phyloP scores from a whole-genome alignment of 2,113 vertebrate genomes.

The Chaenogobius annularis region DNA sequence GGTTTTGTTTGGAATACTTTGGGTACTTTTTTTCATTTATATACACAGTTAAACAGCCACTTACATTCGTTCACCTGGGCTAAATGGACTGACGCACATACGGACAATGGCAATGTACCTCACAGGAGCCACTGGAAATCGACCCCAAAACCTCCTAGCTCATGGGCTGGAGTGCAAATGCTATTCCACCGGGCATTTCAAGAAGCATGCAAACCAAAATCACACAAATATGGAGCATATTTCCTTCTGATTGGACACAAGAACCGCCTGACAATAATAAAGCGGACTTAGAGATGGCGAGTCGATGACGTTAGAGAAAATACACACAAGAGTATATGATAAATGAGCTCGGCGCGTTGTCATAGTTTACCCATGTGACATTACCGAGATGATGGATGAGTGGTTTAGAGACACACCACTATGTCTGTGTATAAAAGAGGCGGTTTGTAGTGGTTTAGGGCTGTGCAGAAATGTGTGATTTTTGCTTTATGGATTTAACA shows the following conservation, averaged over 20 bases:
- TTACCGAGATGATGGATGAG: conserved; percentile 74
- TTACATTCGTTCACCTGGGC: background rate
- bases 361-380: conserved; percentile 67
- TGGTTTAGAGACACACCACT: conserved; percentile 48
- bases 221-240: background rate
- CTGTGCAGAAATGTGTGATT: conserved; percentile 36
- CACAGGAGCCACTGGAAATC: no score
- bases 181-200: background rate
- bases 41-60: background rate
- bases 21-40: background rate
- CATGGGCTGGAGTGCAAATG: background rate
- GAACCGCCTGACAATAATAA: background rate
- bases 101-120: no score
- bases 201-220: background rate
- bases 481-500: conserved; percentile 23
- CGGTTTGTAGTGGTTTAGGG: conserved; percentile 20
- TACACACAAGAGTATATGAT: conserved; percentile 37
- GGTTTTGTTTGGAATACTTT: no score
- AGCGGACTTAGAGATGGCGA: background rate
- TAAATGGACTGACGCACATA: no score
- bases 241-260: background rate
- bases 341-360: conserved; percentile 64
- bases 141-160: background rate
- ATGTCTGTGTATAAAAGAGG: conserved; percentile 9
- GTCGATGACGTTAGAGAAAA: conserved; percentile 9